Evolutionary conservation across 2,797 vertebrate species (phyloP), one percentile per base, ranked within the genome.

Genomic region (Hydrocynus forskahlii): DNA sequence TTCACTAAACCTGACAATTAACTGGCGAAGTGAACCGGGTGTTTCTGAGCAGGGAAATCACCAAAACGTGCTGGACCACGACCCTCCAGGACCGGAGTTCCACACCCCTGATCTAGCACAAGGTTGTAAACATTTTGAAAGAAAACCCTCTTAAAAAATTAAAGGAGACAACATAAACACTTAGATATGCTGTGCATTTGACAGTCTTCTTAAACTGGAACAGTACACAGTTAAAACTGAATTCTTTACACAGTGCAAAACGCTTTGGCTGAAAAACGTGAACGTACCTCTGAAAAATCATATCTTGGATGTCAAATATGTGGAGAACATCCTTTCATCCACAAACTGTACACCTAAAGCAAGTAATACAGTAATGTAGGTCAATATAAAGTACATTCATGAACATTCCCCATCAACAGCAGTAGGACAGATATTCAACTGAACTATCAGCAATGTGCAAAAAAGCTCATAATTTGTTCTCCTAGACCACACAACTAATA

Each of bases 381-480:
- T 21, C 14, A 25, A 7, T 35, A 35, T 25, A 63, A 63, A 63
- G 25, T 6, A 45, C 43, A 63, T 14, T 6, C 25, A 13, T 25
- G 13, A 63, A 63, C 60, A 63, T 63, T 63, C 29, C 40, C 35
- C 2, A 6, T 62, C 59, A 60, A 23, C 35, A 19, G 5, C 45
- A 68, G 19, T 68, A 54, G 16, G 5, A 19, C 16, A 71, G 23
- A 7, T 40, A 17, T 6, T 35, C 5, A 38, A 84, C 29, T 50
- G 48, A 16, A 55, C 72, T 9, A 74, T 23, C 16, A 38, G 25
- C 29, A 76, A 74, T 69, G 78, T 82, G 29, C 48, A 82, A 67
- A 55, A 12, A 3, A 0, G 63, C 43, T 23, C 35, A 12, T 70
- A 48, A 48, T 40, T 19, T 17, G 25, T n/a, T 57, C 12, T 55